Base-by-base conservation (phyloP, 2,113 vertebrate genomes). In the Lepisosteus osseus region DNA sequence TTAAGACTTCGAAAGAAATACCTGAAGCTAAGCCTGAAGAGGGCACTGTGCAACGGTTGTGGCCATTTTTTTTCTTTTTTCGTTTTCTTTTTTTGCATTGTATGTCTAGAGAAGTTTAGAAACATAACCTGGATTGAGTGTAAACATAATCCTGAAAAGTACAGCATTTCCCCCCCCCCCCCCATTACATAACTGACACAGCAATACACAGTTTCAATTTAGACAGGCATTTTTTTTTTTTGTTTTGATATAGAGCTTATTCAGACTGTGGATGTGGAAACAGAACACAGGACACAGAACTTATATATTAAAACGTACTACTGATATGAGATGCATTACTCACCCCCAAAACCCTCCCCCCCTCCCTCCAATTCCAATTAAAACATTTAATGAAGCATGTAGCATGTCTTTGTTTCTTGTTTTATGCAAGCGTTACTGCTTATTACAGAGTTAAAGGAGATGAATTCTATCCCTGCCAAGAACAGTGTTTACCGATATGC, bases 221-320 rank as follows among this genome's bases (percentile, higher is more conserved):
- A 91, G 92, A 94, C 92, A 92, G 94, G 93, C 91, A 90, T 89
- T 87, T 90, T 91, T 88, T 78, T 82, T 70, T 83, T 78, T 77
- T 13, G 17, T 76, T 78, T 81, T 88, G 87, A 89, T 82, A 92
- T 79, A 90, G 89, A 96, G 95, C 95, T 98, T 96, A 97, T 96
- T 96, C 88, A 93, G 95, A 96, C 94, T 94, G 95, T 92, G 92
- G 87, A 90, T 91, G 91, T 88, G 90, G 84, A 93, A 94, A 94
- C 88, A 86, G 88, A 94, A 94, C 90, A 94, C 90, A 89, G 86
- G 89, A 95, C 92, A 94, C 87, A 91, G 90, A 88, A 93, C 89
- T 93, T 89, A 86, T 87, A 92, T 91, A 87, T 88, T 90, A 89
- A 91, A 92, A 90, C 84, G 84, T 87, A 94, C 91, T 90, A 86